These are phyloP conservation scores for Coracopsis vasa DNA, from an alignment of 2,113 vertebrate genomes.

Conservation along the genomic window DNA sequence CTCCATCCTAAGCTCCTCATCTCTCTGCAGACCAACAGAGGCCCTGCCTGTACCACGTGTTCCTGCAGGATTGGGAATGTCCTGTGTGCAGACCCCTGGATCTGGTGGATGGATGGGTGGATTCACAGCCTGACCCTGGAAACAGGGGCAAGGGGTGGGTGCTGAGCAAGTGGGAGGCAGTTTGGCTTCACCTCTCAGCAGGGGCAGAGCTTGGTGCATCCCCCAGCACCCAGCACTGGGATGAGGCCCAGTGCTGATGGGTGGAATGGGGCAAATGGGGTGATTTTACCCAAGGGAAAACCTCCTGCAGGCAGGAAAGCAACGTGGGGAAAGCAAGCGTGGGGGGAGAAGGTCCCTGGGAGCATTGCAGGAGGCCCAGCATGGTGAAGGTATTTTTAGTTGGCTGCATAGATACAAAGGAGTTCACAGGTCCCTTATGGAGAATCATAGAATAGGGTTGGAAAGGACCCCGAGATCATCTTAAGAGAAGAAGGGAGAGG, in stretches of 20 bases:
- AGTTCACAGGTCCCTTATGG: no score
- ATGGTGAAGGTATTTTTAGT: rapidly evolving
- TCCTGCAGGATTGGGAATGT: neutral
- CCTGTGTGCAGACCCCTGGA: neutral
- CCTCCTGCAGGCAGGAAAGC: neutral
- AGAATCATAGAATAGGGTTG: no score
- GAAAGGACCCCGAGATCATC: no score
- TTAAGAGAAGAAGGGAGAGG: neutral
- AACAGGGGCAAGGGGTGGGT: neutral
- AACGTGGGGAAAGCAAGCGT: rapidly evolving
- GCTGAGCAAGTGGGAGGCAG: neutral
- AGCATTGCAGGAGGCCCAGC: neutral
- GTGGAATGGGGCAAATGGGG: neutral
- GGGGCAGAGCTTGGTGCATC: neutral
- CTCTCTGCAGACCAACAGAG: neutral
- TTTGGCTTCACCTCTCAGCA: neutral
- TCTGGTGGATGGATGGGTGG: neutral
- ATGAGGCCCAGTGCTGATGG: neutral
- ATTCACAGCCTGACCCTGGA: neutral
- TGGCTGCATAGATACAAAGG: neutral
- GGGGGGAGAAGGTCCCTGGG: neutral
- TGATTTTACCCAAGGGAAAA: neutral
- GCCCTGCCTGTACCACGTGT: rapidly evolving
- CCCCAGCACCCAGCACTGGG: neutral
- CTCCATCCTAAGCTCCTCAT: neutral